These are phyloP conservation scores for Alca torda DNA, from an alignment of 2,797 vertebrate genomes.

Conservation along the genomic window DNA sequence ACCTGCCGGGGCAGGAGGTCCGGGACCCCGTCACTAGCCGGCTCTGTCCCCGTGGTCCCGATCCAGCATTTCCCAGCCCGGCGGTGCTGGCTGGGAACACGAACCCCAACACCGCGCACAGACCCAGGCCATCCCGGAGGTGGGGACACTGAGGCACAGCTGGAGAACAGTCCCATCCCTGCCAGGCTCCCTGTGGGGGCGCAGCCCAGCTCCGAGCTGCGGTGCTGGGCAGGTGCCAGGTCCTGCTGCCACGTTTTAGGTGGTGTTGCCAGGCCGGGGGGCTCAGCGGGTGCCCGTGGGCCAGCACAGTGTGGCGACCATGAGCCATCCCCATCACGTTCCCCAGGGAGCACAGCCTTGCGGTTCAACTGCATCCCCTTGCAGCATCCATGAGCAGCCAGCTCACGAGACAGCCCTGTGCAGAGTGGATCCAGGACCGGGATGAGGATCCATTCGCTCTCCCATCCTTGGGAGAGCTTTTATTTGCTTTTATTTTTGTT, in stretches of 20 bases:
- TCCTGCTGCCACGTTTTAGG: background rate
- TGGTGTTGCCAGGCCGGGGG: background rate
- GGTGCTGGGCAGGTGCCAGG: background rate
- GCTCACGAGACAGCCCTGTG: fast-evolving
- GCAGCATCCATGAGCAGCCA: background rate
- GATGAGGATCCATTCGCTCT: background rate
- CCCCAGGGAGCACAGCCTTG: background rate
- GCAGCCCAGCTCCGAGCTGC: background rate
- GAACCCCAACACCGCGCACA: background rate
- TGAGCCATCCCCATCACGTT: background rate
- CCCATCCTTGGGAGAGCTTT: background rate
- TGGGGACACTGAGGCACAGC: background rate
- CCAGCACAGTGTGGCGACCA: background rate
- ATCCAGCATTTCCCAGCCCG: background rate
- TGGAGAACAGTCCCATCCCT: background rate
- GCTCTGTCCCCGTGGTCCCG: background rate
- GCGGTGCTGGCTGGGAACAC: fast-evolving
- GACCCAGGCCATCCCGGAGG: fast-evolving
- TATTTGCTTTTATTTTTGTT: background rate
- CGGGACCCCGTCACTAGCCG: fast-evolving
- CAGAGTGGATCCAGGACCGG: background rate
- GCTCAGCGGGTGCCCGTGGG: background rate
- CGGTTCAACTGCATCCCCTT: background rate
- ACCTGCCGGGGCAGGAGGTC: fast-evolving
- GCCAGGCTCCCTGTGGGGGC: background rate